phyloP scores from a whole-genome alignment of 2,113 vertebrate genomes.

The Ailurus styani region DNA sequence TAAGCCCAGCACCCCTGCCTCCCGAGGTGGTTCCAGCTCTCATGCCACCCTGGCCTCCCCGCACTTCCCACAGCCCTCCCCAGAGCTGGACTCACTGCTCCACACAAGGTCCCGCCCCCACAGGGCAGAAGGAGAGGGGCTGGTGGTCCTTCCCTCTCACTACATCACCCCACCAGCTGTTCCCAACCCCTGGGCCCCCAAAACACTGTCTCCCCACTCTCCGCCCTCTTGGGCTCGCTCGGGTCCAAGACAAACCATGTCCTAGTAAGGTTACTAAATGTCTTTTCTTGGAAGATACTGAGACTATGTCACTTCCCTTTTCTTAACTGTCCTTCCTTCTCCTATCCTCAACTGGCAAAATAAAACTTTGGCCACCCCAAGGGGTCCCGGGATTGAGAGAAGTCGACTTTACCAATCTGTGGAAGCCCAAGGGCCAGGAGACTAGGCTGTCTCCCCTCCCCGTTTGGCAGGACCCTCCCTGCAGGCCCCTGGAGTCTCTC shows the following conservation, averaged over 20 bases:
- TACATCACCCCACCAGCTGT: neutral
- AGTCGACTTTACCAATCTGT: neutral
- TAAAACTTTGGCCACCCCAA: neutral
- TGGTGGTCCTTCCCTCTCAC: neutral
- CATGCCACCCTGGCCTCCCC: accelerated
- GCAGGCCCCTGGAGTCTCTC: no score
- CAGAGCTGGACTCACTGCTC: neutral
- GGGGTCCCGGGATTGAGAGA: neutral
- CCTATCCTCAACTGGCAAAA: neutral
- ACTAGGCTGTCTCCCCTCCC: neutral
- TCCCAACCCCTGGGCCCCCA: neutral
- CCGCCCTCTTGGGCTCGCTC: neutral
- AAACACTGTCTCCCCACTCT: accelerated
- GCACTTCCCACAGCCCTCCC: neutral
- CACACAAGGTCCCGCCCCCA: neutral
- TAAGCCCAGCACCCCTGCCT: neutral
- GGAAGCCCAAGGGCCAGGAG: neutral
- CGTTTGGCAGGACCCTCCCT: neutral
- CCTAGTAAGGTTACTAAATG: neutral
- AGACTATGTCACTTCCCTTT: neutral
- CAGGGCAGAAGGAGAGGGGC: neutral
- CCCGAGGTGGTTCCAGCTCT: neutral
- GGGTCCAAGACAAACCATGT: neutral
- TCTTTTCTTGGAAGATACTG: neutral
- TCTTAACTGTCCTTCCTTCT: neutral